A percentile compares a stretch with the other conserved stretches of the same genome.
phyloP scores from a whole-genome alignment of 1,140 invertebrate species.

The Sinella curviseta region DNA sequence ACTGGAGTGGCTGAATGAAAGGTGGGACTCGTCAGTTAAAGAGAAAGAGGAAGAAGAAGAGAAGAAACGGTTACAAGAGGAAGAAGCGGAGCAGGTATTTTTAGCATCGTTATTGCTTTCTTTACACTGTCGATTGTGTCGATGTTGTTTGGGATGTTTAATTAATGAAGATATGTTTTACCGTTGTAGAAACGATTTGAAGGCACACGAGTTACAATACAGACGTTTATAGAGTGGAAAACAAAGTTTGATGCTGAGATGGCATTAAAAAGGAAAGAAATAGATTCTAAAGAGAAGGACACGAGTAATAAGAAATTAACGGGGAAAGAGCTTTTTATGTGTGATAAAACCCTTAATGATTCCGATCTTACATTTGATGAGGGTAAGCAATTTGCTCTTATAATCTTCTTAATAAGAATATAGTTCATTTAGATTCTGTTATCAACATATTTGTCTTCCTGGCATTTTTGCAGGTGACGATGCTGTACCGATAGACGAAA shows the following conservation, averaged over 20 bases:
- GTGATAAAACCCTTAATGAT: conserved; percentile 86
- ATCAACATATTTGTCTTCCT: conserved; percentile 11
- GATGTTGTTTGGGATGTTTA: neutral
- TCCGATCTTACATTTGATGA: conserved; percentile 95
- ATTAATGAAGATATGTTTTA: neutral
- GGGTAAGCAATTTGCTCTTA: conserved; percentile 61
- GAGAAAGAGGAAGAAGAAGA: conserved; percentile 70
- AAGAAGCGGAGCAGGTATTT: conserved; percentile 79
- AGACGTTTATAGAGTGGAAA: conserved; percentile 95
- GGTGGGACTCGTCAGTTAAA: conserved; percentile 75
- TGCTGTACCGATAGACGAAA: conserved; percentile 89
- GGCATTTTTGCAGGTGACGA: conserved; percentile 68
- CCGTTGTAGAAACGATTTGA: conserved; percentile 83
- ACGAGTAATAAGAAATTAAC: conserved; percentile 59
- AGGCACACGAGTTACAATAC: conserved; percentile 90
- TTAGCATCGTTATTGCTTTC: neutral
- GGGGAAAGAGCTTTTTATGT: conserved; percentile 88
- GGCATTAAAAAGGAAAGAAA: conserved; percentile 68
- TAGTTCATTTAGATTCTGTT: neutral
- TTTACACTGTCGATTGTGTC: neutral
- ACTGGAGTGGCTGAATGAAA: conserved; percentile 86
- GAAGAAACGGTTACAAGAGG: conserved; percentile 70
- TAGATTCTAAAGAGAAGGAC: conserved; percentile 67
- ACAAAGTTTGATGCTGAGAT: conserved; percentile 88
- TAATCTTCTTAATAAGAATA: conserved; percentile 19